These are phyloP conservation scores for Elaphurus davidianus DNA, from an alignment of 2,113 vertebrate genomes.

Conservation along the genomic window DNA sequence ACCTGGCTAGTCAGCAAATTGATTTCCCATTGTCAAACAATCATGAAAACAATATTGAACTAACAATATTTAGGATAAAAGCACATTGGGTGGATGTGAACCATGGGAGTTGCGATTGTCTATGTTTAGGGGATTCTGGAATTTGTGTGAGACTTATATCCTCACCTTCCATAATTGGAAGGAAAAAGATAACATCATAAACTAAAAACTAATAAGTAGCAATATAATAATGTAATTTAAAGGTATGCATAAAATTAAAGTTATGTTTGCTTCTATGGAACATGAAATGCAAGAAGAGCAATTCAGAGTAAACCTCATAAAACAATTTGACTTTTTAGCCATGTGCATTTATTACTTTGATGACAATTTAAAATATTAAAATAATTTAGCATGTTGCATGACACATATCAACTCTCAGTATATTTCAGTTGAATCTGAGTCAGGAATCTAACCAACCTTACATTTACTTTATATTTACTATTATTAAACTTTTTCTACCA, in stretches of 20 bases:
- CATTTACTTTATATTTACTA: background rate
- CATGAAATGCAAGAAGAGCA: background rate
- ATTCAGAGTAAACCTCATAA: background rate
- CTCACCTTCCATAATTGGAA: background rate
- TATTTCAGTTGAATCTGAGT: background rate
- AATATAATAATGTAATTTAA: background rate
- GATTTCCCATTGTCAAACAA: background rate
- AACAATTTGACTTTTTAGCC: constrained; percentile 19
- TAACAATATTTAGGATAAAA: background rate
- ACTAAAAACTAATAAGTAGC: background rate
- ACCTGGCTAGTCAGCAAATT: background rate
- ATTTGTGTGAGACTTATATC: background rate
- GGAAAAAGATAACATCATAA: background rate
- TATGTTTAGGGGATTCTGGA: background rate
- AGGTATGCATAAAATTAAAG: background rate
- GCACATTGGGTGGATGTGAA: background rate
- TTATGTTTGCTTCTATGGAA: background rate
- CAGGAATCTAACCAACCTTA: background rate
- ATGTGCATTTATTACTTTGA: background rate
- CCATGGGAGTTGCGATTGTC: background rate
- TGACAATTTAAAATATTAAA: background rate
- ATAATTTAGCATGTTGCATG: background rate
- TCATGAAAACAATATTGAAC: background rate
- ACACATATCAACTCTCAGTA: background rate
- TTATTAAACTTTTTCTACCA: background rate